phyloP scores from a whole-genome alignment of 2,888 invertebrate genomes.

The Tethea ocularis region DNA sequence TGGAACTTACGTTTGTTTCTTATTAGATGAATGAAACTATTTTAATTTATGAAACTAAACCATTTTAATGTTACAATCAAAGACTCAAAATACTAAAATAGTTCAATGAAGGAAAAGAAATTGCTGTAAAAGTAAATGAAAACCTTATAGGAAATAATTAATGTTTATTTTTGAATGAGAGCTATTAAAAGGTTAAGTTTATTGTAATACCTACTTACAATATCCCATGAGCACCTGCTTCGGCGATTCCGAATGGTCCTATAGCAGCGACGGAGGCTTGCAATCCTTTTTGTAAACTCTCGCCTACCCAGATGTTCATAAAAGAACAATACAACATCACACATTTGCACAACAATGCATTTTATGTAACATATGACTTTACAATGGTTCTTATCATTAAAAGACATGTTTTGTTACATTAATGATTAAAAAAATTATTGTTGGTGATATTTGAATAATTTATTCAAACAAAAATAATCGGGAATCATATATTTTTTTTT shows the following conservation, averaged over 20 bases:
- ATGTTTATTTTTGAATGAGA: too few species aligned
- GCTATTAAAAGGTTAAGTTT: not conserved
- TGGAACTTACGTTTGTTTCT: too few species aligned
- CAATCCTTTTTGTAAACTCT: slow-evolving; percentile 43
- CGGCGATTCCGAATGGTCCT: not conserved
- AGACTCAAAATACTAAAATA: too few species aligned
- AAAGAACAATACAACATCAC: slow-evolving; percentile 28
- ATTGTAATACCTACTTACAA: not conserved
- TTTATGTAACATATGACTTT: slow-evolving; percentile 33
- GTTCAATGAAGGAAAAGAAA: too few species aligned
- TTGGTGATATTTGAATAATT: too few species aligned
- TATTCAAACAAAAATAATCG: too few species aligned
- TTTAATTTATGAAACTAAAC: too few species aligned
- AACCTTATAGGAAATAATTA: too few species aligned
- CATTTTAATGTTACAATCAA: too few species aligned
- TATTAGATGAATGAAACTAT: too few species aligned
- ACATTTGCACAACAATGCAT: slow-evolving; percentile 21
- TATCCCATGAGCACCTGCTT: not conserved
- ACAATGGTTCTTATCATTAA: slow-evolving; percentile 35
- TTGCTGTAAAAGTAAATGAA: too few species aligned
- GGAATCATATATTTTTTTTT: not conserved
- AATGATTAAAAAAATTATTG: not conserved
- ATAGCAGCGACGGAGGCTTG: slow-evolving; percentile 10
- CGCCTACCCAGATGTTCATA: slow-evolving; percentile 18
- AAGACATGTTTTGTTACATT: slow-evolving; percentile 11